Evolutionary conservation across 1,140 invertebrate genomes (phyloP), one percentile per base, ranked within the genome.

Genomic region (Steinernema khuongi): DNA sequence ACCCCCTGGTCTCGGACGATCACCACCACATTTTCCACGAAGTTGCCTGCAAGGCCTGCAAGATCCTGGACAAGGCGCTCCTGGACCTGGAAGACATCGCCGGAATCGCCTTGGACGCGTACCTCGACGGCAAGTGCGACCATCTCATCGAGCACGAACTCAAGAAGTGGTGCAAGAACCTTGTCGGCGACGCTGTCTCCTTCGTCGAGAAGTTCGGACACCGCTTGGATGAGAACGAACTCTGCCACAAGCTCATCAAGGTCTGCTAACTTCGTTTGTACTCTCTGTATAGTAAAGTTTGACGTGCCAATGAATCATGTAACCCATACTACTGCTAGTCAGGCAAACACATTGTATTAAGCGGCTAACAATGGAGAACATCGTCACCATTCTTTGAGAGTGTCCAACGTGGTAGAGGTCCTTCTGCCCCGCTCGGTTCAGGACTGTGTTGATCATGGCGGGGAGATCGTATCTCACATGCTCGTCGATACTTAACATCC

Each of bases 371-470:
- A n/a, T n/a, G n/a, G n/a, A n/a, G 77, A 88, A 88, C 32, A 78
- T 83, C 1, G 86, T 85, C 41, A 84, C 70, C 4, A 86, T 87
- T 60, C 87, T 87, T 75, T 88, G 86, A 17, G 86, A 87, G 75
- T 87, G 86, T 2, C 86, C 87, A 0, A 87, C 77, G 77, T 87
- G 87, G 68, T 79, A 79, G 1, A 87, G 44, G 1, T 76, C 31
- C 43, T 77, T 41, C 41, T 79, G 75, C 1, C 78, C 77, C n/a
- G 85, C 83, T 71, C 67, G 67, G 0, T 89, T 87, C 30, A 91
- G 76, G 1, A 91, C 86, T 74, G 88, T 88, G 77, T 91, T 88
- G 26, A 92, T 88, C 79, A 89, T 88, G 2, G 11, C 50, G 26
- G 7, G 7, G 4, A 60, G 22, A 26, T 60, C 50, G 50, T 60